Percentiles rank a stretch among this genome's conserved stretches.
Evolutionary conservation across 2,797 vertebrate genomes (phyloP).

Genomic region (Menidia menidia): DNA sequence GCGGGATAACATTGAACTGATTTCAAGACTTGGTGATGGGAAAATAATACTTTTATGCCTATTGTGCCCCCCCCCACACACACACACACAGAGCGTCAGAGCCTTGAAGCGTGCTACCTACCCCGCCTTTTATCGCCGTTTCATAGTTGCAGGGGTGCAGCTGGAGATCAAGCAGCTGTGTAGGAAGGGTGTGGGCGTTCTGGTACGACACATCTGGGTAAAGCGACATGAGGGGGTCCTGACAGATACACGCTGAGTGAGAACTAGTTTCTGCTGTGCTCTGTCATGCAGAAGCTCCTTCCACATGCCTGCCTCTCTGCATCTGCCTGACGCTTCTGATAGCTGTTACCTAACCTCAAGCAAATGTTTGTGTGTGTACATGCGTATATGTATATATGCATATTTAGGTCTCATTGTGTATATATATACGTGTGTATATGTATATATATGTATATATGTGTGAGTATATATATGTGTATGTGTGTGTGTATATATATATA

Average conservation of each 20-base stretch:
- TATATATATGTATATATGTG: too few relatives aligned
- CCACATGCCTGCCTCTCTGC: constrained; percentile 49
- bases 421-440: too few relatives aligned
- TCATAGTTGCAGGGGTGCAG: constrained; percentile 31
- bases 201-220: constrained; percentile 68
- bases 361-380: constrained; percentile 6
- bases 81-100: background rate
- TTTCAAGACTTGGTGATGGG: too few relatives aligned
- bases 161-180: constrained; percentile 57
- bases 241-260: constrained; percentile 67
- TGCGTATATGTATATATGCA: too few relatives aligned
- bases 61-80: too few relatives aligned
- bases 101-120: background rate
- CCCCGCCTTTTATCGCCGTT: background rate
- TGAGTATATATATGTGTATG: too few relatives aligned
- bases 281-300: constrained; percentile 57
- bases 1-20: background rate
- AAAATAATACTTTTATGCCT: too few relatives aligned
- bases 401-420: too few relatives aligned
- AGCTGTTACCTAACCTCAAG: constrained; percentile 57
- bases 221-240: constrained; percentile 53
- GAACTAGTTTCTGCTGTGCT: constrained; percentile 62
- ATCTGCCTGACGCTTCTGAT: constrained; percentile 45
- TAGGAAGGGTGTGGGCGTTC: constrained; percentile 45
- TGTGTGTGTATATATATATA: too few relatives aligned